phyloP scores from a whole-genome alignment of 1,140 invertebrate genomes.

The Palaemon carinicauda region DNA sequence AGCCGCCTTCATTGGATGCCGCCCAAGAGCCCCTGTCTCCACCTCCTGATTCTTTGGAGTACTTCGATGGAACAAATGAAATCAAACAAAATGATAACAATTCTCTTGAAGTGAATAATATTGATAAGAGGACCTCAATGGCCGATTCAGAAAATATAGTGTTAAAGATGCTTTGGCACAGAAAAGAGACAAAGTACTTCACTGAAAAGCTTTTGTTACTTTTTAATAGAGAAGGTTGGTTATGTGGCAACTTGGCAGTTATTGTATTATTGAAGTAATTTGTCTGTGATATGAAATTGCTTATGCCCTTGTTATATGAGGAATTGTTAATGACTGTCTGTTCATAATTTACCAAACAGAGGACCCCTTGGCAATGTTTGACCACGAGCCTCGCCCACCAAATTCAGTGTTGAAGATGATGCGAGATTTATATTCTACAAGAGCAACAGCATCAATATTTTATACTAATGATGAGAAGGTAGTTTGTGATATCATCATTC shows the following conservation, averaged over 20 bases:
- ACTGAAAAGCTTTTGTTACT: constrained; percentile 88
- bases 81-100: not conserved
- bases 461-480: constrained; percentile 95
- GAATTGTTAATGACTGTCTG: no score
- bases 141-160: constrained; percentile 75
- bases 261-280: not conserved
- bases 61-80: not conserved
- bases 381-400: constrained; percentile 78
- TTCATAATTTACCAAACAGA: not conserved
- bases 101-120: not conserved
- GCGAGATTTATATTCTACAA: constrained; percentile 81
- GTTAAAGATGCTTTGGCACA: constrained; percentile 76
- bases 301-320: no score
- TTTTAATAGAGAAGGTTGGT: constrained; percentile 85
- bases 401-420: constrained; percentile 90
- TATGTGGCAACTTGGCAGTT: not conserved
- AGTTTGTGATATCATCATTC: constrained; percentile 87
- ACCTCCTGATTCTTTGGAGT: not conserved
- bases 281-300: no score
- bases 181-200: constrained; percentile 81
- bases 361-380: constrained; percentile 84
- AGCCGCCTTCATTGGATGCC: constrained; percentile 48
- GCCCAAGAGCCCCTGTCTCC: no score
- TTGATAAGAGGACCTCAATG: not conserved
- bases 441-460: constrained; percentile 81